Base-by-base conservation (phyloP, 1,140 invertebrate genomes). In the Hyles vespertilio region DNA sequence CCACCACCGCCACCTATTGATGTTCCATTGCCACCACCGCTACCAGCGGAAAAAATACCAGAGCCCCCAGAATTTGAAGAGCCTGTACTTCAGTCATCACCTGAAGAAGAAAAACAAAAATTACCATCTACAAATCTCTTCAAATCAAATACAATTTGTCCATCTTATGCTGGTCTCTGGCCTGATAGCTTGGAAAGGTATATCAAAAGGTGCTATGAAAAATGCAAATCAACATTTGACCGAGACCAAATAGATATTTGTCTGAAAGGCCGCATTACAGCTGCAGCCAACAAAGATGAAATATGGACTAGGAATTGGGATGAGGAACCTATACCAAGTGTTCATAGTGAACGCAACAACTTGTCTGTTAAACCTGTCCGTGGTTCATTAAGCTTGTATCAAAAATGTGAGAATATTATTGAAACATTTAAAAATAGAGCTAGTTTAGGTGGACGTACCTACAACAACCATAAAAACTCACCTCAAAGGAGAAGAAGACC, bases 181-280 rank as follows among this genome's bases (percentile, higher is more conserved):
- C 94, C 94, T 2, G 92, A 94, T 52, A 93, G 93, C 58, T 79
- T 96, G 33, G 94, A 95, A 76, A 92, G 95, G 61, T 99, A 98
- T 89, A 96, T 98, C 8, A 94, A 95, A 70, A 92, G 95, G 65
- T 97, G 97, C 74, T 99, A 98, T 91, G 93, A 94, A 44, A 96
- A 96, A 88, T 98, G 96, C 77, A 93, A 93, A 70, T 96, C 95
- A 9, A 91, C 93, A 56, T 92, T 96, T 57, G 96, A 98, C 83
- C 96, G 97, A 88, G 96, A 99, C 91, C 94, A 97, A 80, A 96
- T 99, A 56, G 96, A 98, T 80, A 96, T 97, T 60, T 95, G 97
- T 67, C 89, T 99, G 36, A 98, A 98, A 84, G 96, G 96, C 44
- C 96, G 98, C 87, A 94, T 99, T 59, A 98, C 96, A 22, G 92